A percentile compares a stretch with the other conserved stretches of the same genome.
phyloP scores from a whole-genome alignment of 2,888 invertebrate genomes.

The Lacanobia wlatinum region DNA sequence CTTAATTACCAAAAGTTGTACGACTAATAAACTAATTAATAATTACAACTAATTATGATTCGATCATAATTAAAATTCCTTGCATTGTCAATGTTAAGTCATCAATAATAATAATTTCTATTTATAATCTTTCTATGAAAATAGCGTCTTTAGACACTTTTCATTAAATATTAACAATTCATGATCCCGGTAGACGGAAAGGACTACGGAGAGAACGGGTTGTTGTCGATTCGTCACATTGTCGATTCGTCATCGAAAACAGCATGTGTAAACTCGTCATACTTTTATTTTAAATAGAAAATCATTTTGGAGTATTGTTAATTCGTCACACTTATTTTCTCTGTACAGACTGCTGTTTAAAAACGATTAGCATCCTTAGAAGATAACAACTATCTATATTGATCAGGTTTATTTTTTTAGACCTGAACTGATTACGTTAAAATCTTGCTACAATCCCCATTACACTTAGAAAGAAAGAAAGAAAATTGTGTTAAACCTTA shows the following conservation, averaged over 20 bases:
- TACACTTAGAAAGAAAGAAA: no score
- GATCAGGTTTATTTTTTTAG: neutral
- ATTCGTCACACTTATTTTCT: no score
- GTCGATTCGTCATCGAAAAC: no score
- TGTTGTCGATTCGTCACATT: no score
- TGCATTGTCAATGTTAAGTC: neutral
- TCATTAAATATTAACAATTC: neutral
- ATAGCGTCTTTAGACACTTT: neutral
- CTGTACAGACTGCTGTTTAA: no score
- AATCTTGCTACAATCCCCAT: neutral
- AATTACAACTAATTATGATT: neutral
- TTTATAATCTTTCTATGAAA: neutral
- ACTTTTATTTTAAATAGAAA: no score
- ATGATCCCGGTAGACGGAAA: neutral
- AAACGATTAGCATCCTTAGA: neutral
- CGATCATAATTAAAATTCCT: conserved; percentile 2
- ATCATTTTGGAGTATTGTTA: no score
- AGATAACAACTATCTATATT: neutral
- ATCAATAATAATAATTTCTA: neutral
- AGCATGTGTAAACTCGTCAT: no score
- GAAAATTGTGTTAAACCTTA: no score
- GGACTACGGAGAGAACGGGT: no score
- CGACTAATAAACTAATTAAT: conserved; percentile 1
- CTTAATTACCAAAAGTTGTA: neutral
- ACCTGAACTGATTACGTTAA: neutral